Conservation (phyloP, 2,113 vertebrate species). For the Pygoscelis adeliae region DNA sequence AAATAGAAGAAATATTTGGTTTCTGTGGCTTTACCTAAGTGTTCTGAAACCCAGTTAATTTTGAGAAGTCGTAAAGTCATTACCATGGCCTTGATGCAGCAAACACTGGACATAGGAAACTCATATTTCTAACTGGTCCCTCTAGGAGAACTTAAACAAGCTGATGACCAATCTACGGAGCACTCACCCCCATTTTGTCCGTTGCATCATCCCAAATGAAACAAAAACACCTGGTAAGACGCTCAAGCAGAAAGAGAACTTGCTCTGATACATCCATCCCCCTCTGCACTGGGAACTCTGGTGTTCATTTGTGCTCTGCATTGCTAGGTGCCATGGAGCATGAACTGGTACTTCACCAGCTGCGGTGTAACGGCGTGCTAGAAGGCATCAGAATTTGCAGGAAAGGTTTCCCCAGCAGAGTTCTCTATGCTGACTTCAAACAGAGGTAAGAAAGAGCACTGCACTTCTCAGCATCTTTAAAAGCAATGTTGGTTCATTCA, state of each 20-base stretch:
- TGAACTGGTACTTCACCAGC: conserved; percentile 35
- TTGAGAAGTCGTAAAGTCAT: not conserved
- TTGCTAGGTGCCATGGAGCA: conserved; percentile 67
- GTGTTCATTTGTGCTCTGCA: not conserved
- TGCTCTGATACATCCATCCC: not conserved
- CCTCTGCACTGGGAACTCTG: not conserved
- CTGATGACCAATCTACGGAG: conserved; percentile 81
- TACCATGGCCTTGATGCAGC: not conserved
- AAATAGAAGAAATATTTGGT: not conserved
- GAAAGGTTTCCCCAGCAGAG: conserved; percentile 28
- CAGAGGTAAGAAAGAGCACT: conserved; percentile 78
- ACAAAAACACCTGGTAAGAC: conserved; percentile 47
- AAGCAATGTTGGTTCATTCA: not conserved
- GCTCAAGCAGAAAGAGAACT: not conserved
- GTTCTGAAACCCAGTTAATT: not conserved
- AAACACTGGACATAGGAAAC: not conserved
- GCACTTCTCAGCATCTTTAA: not conserved
- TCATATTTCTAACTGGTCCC: not conserved
- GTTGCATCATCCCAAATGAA: conserved; percentile 44
- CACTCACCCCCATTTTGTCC: conserved; percentile 36
- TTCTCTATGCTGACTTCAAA: conserved; percentile 81
- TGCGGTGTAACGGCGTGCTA: conserved; percentile 22
- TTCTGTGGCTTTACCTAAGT: not conserved
- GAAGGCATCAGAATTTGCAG: conserved; percentile 53
- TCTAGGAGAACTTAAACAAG: conserved; percentile 87